phyloP scores from a whole-genome alignment of 2,113 vertebrate genomes.

The Hydrolagus affinis region DNA sequence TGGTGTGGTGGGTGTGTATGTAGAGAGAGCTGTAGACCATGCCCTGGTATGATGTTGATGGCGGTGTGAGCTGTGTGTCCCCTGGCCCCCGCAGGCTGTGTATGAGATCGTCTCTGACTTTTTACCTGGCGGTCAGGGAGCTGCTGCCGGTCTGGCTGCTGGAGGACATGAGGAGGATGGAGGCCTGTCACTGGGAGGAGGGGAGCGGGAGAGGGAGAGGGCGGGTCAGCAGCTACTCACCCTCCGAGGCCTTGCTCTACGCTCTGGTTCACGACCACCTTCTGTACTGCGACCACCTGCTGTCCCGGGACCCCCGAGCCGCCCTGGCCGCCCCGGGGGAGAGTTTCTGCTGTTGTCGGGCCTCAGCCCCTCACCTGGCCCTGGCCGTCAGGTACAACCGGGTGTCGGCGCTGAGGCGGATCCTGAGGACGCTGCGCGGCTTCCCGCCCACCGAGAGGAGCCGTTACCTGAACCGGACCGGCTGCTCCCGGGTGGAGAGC shows the following conservation, averaged over 20 bases:
- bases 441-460: constrained; percentile 41
- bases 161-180: constrained; percentile 85
- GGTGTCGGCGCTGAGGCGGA: constrained; percentile 59
- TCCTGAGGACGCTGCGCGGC: constrained; percentile 59
- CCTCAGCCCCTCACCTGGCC: constrained; percentile 59
- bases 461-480: constrained; percentile 60
- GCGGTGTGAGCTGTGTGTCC: constrained; percentile 37
- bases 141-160: constrained; percentile 77
- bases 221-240: constrained; percentile 67
- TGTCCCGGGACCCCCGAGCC: constrained; percentile 59
- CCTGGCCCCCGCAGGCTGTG: constrained; percentile 63
- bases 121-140: constrained; percentile 84
- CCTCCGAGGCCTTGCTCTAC: constrained; percentile 82
- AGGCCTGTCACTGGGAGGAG: constrained; percentile 86
- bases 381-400: constrained; percentile 87
- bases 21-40: constrained; percentile 44
- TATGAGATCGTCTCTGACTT: constrained; percentile 77
- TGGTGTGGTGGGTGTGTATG: no score
- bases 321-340: constrained; percentile 64
- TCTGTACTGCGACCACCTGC: constrained; percentile 74
- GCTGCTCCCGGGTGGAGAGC: constrained; percentile 68
- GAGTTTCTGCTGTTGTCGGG: constrained; percentile 72
- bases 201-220: no score
- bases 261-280: constrained; percentile 87
- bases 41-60: no score